These are phyloP conservation scores for Caenorhabditis becei DNA, from an alignment of 2,888 invertebrate species.

Conservation along the genomic window DNA sequence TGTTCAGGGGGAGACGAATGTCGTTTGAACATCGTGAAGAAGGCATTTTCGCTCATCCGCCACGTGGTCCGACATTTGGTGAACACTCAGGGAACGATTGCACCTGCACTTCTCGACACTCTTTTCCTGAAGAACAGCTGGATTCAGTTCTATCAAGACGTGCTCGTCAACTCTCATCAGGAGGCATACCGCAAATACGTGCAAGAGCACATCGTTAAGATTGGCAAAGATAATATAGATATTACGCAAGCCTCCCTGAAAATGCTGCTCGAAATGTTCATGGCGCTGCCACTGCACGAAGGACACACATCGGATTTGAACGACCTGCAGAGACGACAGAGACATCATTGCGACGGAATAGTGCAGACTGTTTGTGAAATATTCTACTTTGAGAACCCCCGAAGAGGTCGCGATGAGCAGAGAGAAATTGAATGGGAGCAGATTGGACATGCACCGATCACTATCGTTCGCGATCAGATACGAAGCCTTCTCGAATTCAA, in stretches of 20 bases:
- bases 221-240: constrained; percentile 21
- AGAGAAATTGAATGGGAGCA: constrained; percentile 43
- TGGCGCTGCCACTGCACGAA: constrained; percentile 26
- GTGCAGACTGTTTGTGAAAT: constrained; percentile 51
- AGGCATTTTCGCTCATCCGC: constrained; percentile 36
- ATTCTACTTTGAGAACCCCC: constrained; percentile 45
- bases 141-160: constrained; percentile 50
- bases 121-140: constrained; percentile 36
- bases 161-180: constrained; percentile 53
- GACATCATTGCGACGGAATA: constrained; percentile 48
- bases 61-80: constrained; percentile 36
- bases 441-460: constrained; percentile 39
- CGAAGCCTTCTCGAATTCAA: constrained; percentile 42
- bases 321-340: constrained; percentile 44
- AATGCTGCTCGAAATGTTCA: constrained; percentile 56
- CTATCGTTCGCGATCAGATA: constrained; percentile 44
- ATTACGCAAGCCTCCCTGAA: constrained; percentile 18
- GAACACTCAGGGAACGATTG: neutral
- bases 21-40: constrained; percentile 46
- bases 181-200: constrained; percentile 55
- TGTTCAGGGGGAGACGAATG: constrained; percentile 57
- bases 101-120: constrained; percentile 3
- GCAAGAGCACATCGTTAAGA: constrained; percentile 45
- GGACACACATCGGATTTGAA: constrained; percentile 33
- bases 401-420: constrained; percentile 29